Base-by-base conservation (phyloP, 1,140 invertebrate genomes). In the Arion vulgaris region DNA sequence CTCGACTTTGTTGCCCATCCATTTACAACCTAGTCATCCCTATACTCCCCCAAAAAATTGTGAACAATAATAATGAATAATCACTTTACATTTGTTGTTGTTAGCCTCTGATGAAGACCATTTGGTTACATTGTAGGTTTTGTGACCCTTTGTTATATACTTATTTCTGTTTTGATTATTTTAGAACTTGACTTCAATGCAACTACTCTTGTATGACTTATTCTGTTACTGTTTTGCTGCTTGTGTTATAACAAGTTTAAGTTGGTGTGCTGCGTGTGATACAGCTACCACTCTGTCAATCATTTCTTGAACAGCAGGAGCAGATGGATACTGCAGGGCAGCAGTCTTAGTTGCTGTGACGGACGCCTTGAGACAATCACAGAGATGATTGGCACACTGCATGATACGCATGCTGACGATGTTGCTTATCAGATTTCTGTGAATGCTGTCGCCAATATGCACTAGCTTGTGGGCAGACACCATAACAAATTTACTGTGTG, bases 401-500 rank as follows among this genome's bases (percentile, higher is more conserved):
- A 96, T 92, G 9, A 97, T 94, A 86, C 95, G 94, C 32, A 94
- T 94, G 89, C 95, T 94, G 9, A 97, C 92, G 53, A 88, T 84
- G 69, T 94, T 93, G 86, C 95, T 90, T 94, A 92, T 96, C 95
- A 88, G 95, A 94, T 92, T 92, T 80, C 90, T 92, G 96, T 95
- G 51, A n/a, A 99, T 95, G 11, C 96, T 97, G 93, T 98, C 97
- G 19, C 97, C 97, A 83, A 98, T 98, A 89, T 96, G 96, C 13
- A 98, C 96, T 86, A 99, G 94, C 90, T 97, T 96, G 90, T 98
- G 97, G 34, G 97, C 97, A 89, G 96, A 96, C 9, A 98, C 93
- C 32, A 98, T 96, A 2, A 99, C 96, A 91, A 97, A 97, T 92
- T 98, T 98, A 23, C 96, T 96, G 90, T 98, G 96, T 38, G 96